Percentiles rank a stretch among this genome's conserved stretches.
These are phyloP conservation scores for Pantala flavescens DNA, from an alignment of 1,140 invertebrate genomes.

Conservation along the genomic window DNA sequence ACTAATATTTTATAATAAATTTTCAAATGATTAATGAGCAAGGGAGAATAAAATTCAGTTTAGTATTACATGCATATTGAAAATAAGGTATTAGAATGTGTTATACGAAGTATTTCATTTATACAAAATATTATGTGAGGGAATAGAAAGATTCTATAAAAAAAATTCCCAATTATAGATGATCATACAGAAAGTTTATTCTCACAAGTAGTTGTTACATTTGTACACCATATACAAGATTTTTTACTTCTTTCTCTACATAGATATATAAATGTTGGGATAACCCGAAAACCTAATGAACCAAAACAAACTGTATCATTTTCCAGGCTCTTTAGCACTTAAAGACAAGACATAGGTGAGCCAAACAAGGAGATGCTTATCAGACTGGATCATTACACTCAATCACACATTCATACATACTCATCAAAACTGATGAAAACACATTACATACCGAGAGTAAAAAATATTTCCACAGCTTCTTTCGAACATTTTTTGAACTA, in stretches of 20 bases:
- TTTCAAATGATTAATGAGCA: too few relatives aligned
- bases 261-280: conserved; percentile 16
- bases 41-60: too few relatives aligned
- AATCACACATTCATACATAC: conserved; percentile 2
- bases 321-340: conserved; percentile 2
- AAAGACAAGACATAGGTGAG: conserved; percentile 5
- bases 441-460: conserved; percentile 2
- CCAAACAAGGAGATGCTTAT: conserved; percentile 1
- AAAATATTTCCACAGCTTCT: conserved; percentile 8
- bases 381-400: neutral
- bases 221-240: conserved; percentile 19
- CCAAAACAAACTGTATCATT: conserved; percentile 10
- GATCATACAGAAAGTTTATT: conserved; percentile 18
- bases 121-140: too few relatives aligned
- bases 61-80: too few relatives aligned
- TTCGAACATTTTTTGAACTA: neutral
- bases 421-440: conserved; percentile 6
- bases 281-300: conserved; percentile 12
- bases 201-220: conserved; percentile 19
- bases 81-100: too few relatives aligned
- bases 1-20: too few relatives aligned
- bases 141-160: neutral
- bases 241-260: conserved; percentile 16
- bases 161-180: neutral
- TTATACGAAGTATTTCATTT: too few relatives aligned